These are phyloP conservation scores for Isurus oxyrinchus DNA, from an alignment of 2,113 vertebrate species.

Conservation along the genomic window DNA sequence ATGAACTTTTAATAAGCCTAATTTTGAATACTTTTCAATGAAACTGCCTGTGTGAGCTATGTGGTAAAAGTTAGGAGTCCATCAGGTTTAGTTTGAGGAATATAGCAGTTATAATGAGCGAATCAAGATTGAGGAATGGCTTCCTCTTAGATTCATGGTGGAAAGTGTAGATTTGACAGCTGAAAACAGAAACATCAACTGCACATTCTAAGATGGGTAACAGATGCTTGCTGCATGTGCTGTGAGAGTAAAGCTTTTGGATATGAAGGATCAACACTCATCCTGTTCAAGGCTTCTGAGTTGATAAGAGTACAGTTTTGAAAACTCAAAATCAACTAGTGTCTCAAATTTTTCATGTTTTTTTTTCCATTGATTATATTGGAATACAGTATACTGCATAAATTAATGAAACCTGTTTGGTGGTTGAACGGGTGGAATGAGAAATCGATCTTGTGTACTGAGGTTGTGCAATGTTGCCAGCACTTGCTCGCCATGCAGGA, in stretches of 20 bases:
- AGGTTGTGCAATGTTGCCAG: background rate
- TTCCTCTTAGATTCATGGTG: background rate
- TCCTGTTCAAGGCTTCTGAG: background rate
- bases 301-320: background rate
- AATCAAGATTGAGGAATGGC: background rate
- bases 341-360: background rate
- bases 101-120: background rate
- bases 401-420: background rate
- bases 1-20: background rate
- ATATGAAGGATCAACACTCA: background rate
- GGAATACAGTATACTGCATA: background rate
- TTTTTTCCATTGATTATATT: background rate
- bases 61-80: background rate
- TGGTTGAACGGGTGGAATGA: background rate
- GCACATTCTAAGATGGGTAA: background rate
- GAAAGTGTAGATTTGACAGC: background rate
- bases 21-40: background rate
- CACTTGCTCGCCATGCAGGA: slow-evolving; percentile 4
- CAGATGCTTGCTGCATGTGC: background rate
- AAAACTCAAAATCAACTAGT: background rate
- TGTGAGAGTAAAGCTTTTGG: background rate
- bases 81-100: background rate
- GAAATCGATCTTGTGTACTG: background rate
- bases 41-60: background rate
- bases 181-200: background rate